phyloP scores from a whole-genome alignment of 2,888 invertebrate species.

The Stenodera caucasica region DNA sequence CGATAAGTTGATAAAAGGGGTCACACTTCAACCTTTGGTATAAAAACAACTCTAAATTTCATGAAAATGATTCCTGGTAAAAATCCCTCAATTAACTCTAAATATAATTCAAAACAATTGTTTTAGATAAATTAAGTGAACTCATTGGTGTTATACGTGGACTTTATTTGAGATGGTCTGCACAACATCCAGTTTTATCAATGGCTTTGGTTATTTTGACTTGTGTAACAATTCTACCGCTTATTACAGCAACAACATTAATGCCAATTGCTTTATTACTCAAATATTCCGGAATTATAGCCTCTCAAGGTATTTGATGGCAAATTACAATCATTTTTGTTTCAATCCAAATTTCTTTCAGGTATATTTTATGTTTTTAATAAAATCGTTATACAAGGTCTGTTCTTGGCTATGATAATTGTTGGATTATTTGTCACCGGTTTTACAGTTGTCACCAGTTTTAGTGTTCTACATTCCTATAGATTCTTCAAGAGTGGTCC shows the following conservation, averaged over 20 bases:
- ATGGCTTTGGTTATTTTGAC: slow-evolving; percentile 30
- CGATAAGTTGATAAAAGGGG: too few species aligned
- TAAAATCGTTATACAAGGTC: slow-evolving; percentile 34
- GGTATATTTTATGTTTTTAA: slow-evolving; percentile 33
- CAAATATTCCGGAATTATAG: slow-evolving; percentile 19
- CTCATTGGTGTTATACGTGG: neutral
- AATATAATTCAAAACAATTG: too few species aligned
- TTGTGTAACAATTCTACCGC: slow-evolving; percentile 31
- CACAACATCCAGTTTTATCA: slow-evolving; percentile 19
- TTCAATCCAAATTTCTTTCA: slow-evolving; percentile 20
- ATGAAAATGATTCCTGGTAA: too few species aligned
- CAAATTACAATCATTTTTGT: neutral
- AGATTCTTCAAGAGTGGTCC: slow-evolving; percentile 18
- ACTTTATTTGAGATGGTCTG: slow-evolving; percentile 19
- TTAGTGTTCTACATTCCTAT: slow-evolving; percentile 35
- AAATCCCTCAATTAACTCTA: too few species aligned
- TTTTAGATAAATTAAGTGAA: neutral
- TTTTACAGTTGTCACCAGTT: slow-evolving; percentile 31
- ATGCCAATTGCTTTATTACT: slow-evolving; percentile 35
- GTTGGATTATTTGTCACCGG: slow-evolving; percentile 32
- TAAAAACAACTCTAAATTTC: too few species aligned
- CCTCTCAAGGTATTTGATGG: slow-evolving; percentile 18
- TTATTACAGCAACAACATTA: slow-evolving; percentile 35
- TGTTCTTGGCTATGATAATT: slow-evolving; percentile 29
- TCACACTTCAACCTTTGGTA: too few species aligned